Evolutionary conservation across 1,140 invertebrate species (phyloP), one percentile per base, ranked within the genome.

Genomic region (Drosophila pandora): DNA sequence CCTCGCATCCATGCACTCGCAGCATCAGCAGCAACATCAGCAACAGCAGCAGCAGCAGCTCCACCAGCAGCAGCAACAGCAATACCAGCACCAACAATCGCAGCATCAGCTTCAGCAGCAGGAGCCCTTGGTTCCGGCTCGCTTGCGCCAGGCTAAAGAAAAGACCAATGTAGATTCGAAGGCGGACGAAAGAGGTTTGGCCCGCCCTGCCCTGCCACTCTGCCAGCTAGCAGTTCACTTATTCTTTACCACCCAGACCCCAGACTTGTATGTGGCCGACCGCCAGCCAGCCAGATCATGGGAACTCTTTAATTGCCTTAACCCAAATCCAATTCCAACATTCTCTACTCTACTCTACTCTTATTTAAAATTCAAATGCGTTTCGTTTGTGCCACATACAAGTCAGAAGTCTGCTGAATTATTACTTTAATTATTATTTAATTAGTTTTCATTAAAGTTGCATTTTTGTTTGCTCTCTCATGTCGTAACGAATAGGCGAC

Each of bases 111-210:
- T 67, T 10, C 72, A 85, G 57, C 90, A 91, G 81, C 90, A 91
- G 81, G 93, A 92, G 89, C 93, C 90, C 69, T 87, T 94, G 64
- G 92, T 93, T 77, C 92, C 94, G 52, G 94, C 94, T 68, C 92
- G 93, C 64, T 83, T 94, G 62, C 92, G 93, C 56, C 93, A 93
- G 58, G 92, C 93, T 49, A 95, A 95, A 90, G 94, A 95, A 90
- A 94, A 93, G 76, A 92, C 92, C 45, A 94, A 94, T 90, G 92
- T 93, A 60, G 94, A 95, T 72, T 93, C 93, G 37, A 95, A 95
- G 90, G 93, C 93, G 28, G 93, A 95, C 62, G 95, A 95, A 91
- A 91, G 94, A 76, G 94, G 91, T 92, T 91, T 91, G 90, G 53
- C 70, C 34, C 23, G 21, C 52, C 58, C 28, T 6, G 39, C n/a